phyloP scores from a whole-genome alignment of 2,113 vertebrate genomes.

The Pteruthius melanotis region DNA sequence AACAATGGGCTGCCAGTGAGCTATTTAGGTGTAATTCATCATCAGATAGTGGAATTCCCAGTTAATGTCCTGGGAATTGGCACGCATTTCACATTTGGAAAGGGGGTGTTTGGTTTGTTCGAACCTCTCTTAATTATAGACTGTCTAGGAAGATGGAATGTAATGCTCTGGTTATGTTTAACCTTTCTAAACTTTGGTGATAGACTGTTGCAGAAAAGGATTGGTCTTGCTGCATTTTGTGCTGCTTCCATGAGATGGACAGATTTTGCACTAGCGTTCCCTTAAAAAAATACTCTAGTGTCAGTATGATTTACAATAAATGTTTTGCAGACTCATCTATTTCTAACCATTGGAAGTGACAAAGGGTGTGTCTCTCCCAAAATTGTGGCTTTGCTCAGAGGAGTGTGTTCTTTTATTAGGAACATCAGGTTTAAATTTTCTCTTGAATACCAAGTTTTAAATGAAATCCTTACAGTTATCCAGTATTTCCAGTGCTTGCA shows the following conservation, averaged over 20 bases:
- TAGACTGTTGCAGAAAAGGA: background rate
- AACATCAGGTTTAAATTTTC: slow-evolving; percentile 48
- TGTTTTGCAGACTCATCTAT: slow-evolving; percentile 9
- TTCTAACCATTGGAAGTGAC: slow-evolving; percentile 25
- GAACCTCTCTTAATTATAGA: background rate
- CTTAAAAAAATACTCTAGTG: background rate
- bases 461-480: background rate
- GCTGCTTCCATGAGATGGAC: background rate
- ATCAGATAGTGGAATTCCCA: background rate
- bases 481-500: background rate
- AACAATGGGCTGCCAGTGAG: background rate
- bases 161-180: background rate
- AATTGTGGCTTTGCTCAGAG: background rate
- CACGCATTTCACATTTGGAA: background rate
- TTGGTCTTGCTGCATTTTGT: background rate
- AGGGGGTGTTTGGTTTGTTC: slow-evolving; percentile 7
- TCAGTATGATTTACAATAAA: background rate
- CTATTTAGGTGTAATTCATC: slow-evolving; percentile 15
- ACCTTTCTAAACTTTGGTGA: background rate
- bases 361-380: background rate
- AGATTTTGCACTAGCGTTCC: background rate
- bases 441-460: slow-evolving; percentile 23
- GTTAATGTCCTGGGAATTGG: background rate
- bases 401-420: background rate
- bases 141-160: background rate